phyloP scores from a whole-genome alignment of 1,140 invertebrate genomes.

The Bombus polaris region DNA sequence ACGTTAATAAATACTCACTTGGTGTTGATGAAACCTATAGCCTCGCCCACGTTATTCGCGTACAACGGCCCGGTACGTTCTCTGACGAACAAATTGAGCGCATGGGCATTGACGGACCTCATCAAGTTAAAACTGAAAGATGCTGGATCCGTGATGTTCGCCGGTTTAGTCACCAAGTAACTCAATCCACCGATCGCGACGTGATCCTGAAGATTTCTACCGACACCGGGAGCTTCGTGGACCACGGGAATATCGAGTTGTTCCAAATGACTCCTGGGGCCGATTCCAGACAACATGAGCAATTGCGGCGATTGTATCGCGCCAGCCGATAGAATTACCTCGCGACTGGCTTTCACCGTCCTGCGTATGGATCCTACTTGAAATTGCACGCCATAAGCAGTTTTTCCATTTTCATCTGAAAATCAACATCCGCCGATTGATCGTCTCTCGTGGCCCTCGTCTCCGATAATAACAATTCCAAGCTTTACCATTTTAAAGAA shows the following conservation, averaged over 20 bases:
- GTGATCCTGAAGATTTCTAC: conserved; percentile 91
- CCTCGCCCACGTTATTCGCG: conserved; percentile 87
- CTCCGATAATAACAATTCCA: no score
- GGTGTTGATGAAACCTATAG: conserved; percentile 90
- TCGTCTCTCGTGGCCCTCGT: no score
- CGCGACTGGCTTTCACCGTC: conserved; percentile 84
- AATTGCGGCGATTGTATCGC: conserved; percentile 89
- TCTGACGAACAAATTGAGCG: conserved; percentile 84
- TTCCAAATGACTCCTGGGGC: conserved; percentile 85
- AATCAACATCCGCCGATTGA: background rate
- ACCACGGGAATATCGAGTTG: conserved; percentile 83
- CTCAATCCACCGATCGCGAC: conserved; percentile 86
- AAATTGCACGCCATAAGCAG: conserved; percentile 86
- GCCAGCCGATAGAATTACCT: conserved; percentile 90
- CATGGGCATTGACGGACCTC: conserved; percentile 82
- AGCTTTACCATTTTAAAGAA: no score
- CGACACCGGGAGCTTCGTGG: conserved; percentile 87
- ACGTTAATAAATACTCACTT: conserved; percentile 75
- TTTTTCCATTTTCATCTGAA: conserved; percentile 74
- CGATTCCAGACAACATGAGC: conserved; percentile 91
- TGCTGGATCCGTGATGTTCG: conserved; percentile 77
- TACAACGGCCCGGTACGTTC: conserved; percentile 86
- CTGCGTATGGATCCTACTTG: conserved; percentile 81
- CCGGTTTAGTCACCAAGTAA: conserved; percentile 83
- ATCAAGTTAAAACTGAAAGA: conserved; percentile 85